phyloP scores from a whole-genome alignment of 2,113 vertebrate species.

The Bambusicola thoracicus region DNA sequence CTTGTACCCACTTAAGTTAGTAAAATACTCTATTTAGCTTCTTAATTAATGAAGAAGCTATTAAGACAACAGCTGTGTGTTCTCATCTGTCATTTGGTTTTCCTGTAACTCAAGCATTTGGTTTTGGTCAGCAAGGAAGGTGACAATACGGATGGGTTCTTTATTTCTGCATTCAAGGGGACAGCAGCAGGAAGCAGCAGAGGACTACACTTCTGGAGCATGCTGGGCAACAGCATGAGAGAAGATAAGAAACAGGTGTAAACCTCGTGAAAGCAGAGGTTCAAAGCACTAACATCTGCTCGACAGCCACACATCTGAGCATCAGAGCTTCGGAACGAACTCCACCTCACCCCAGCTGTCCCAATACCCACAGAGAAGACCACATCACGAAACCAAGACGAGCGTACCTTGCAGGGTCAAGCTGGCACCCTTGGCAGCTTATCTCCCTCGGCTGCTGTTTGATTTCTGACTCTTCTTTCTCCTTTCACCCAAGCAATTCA shows the following conservation, averaged over 20 bases:
- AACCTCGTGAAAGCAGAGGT: neutral
- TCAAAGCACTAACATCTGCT: neutral
- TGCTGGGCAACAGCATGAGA: neutral
- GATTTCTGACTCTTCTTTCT: neutral
- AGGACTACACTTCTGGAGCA: neutral
- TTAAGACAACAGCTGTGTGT: neutral
- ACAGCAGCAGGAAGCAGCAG: neutral
- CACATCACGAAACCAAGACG: neutral
- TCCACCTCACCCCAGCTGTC: neutral
- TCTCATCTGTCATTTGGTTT: neutral
- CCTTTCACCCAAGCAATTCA: neutral
- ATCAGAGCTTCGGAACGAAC: neutral
- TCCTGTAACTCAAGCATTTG: neutral
- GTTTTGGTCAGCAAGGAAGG: neutral
- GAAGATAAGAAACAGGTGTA: neutral
- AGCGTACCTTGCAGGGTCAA: constrained; percentile 20
- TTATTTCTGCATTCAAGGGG: neutral
- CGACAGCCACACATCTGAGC: neutral
- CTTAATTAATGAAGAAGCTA: neutral
- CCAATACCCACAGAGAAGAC: neutral
- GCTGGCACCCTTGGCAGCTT: neutral
- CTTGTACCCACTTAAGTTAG: fast-evolving
- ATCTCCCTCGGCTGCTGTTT: fast-evolving
- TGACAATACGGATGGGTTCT: neutral
- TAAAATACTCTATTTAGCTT: neutral